phyloP scores from a whole-genome alignment of 1,140 invertebrate genomes.

The Araneus ventricosus region DNA sequence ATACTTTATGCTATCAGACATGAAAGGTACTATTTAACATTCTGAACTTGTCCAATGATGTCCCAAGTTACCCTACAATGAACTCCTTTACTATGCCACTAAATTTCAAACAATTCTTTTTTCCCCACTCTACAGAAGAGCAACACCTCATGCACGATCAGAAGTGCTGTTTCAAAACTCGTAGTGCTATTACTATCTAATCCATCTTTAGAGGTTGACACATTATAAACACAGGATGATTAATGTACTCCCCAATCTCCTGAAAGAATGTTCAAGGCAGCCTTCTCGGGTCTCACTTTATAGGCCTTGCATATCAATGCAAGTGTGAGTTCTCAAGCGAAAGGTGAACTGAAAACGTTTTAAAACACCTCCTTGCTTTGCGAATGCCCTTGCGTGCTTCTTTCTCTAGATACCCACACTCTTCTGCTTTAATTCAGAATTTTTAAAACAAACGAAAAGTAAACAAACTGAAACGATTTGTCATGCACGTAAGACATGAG shows the following conservation, averaged over 20 bases:
- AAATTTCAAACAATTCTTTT: slow-evolving; percentile 18
- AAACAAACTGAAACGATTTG: not conserved
- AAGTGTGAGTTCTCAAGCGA: slow-evolving; percentile 22
- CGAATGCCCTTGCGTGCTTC: not conserved
- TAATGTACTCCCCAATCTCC: slow-evolving; percentile 51
- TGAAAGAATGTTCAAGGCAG: slow-evolving; percentile 43
- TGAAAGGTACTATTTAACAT: slow-evolving; percentile 20
- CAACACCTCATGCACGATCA: slow-evolving; percentile 4
- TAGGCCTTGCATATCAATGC: slow-evolving; percentile 17
- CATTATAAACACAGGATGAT: slow-evolving; percentile 61
- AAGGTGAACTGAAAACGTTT: not conserved
- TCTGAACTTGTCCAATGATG: not conserved
- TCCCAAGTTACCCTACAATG: not conserved
- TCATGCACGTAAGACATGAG: not conserved
- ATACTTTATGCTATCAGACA: not conserved
- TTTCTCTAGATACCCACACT: not conserved
- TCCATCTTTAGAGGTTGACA: slow-evolving; percentile 64
- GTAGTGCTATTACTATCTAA: slow-evolving; percentile 56
- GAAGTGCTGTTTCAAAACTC: slow-evolving; percentile 22
- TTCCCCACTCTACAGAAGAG: not conserved
- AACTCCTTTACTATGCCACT: not conserved
- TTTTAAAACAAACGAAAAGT: not conserved
- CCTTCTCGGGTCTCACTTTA: not conserved
- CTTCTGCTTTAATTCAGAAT: slow-evolving; percentile 8
- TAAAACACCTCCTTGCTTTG: not conserved